Percentiles rank a stretch among this genome's conserved stretches.
Conservation (phyloP, 2,797 vertebrate species). For the Phoxinus dragarum region DNA sequence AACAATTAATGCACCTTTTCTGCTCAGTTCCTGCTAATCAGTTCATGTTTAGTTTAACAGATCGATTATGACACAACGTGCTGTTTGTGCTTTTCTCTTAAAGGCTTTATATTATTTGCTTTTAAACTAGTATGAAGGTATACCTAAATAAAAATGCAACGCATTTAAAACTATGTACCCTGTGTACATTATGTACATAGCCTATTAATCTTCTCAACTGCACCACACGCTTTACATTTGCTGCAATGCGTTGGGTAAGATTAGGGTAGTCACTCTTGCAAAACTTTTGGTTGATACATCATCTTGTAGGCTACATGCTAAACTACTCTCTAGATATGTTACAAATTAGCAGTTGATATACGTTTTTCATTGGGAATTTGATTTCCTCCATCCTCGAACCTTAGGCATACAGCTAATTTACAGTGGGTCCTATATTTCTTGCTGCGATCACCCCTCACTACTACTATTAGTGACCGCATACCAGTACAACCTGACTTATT, state of each 20-base stretch:
- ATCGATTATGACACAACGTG: neutral
- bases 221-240: neutral
- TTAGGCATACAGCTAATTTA: slow-evolving; percentile 7
- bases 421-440: slow-evolving; percentile 6
- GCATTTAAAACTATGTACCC: neutral
- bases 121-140: neutral
- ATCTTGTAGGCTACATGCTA: neutral
- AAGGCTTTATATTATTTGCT: neutral
- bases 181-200: neutral
- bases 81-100: neutral
- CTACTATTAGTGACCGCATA: slow-evolving; percentile 18
- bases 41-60: neutral
- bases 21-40: neutral
- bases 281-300: neutral
- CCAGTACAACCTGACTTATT: slow-evolving; percentile 20
- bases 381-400: neutral
- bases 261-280: neutral
- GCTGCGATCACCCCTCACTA: neutral
- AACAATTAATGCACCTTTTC: neutral
- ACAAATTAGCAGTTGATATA: neutral
- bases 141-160: too few species aligned
- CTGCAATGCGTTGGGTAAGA: neutral
- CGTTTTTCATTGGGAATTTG: neutral
- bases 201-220: neutral
- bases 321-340: neutral